Percentiles rank a stretch among this genome's conserved stretches.
phyloP scores from a whole-genome alignment of 2,797 vertebrate genomes.

The Setipinna tenuifilis region DNA sequence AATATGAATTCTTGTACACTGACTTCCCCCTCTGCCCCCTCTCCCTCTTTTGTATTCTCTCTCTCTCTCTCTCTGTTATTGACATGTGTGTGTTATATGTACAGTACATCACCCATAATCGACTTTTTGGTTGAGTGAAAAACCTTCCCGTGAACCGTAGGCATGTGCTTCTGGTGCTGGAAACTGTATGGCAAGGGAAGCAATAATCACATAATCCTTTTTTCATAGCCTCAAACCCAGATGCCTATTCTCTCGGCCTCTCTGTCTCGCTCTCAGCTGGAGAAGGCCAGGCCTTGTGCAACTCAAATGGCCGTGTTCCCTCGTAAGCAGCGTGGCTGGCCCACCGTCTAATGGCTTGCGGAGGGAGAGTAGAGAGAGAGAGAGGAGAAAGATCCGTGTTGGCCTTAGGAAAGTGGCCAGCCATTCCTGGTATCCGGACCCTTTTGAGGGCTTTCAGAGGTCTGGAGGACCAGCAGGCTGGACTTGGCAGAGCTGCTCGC shows the following conservation, averaged over 20 bases:
- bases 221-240: not conserved
- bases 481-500: not conserved
- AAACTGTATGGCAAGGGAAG: not conserved
- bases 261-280: not conserved
- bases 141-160: not conserved
- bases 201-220: slow-evolving; percentile 26
- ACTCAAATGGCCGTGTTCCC: not conserved
- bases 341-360: not conserved
- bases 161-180: not conserved
- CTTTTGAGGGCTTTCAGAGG: not conserved
- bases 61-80: not conserved
- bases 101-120: not conserved
- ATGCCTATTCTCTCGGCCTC: not conserved
- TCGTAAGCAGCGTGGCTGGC: not conserved
- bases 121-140: not conserved
- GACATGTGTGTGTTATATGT: not conserved
- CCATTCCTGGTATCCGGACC: not conserved
- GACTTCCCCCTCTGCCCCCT: no score
- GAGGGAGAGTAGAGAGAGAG: not conserved
- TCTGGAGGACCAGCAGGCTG: not conserved
- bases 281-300: not conserved
- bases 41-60: not conserved
- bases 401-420: slow-evolving; percentile 13
- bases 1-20: no score
- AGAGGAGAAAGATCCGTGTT: not conserved